Conservation (phyloP, 2,888 invertebrate species). For the Xestoiulus laeticollis region DNA sequence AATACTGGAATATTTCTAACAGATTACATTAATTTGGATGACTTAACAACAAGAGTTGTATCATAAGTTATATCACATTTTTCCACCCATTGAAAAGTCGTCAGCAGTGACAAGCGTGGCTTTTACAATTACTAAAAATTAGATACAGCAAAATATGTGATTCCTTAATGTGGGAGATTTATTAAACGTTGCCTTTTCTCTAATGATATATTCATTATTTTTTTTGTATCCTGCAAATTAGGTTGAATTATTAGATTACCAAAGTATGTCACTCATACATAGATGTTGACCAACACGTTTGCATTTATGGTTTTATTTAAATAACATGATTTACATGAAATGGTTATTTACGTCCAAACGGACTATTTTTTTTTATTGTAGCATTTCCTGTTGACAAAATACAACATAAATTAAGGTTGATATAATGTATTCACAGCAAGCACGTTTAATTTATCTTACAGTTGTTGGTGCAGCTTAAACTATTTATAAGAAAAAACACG, state of each 20-base stretch:
- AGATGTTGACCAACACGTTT: neutral
- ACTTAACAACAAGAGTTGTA: too few species aligned
- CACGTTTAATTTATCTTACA: too few species aligned
- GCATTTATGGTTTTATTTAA: neutral
- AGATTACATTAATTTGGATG: too few species aligned
- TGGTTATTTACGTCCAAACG: neutral
- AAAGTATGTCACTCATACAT: neutral
- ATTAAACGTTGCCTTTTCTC: neutral
- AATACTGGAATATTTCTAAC: too few species aligned
- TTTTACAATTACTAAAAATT: neutral
- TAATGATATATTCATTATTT: neutral
- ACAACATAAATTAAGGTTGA: too few species aligned
- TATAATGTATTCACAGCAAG: too few species aligned
- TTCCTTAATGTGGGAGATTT: neutral
- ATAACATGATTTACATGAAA: neutral
- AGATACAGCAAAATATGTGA: neutral
- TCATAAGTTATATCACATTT: too few species aligned
- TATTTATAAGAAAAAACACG: too few species aligned
- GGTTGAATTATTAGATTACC: slow-evolving; percentile 3
- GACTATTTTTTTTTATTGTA: neutral
- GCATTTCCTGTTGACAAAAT: slow-evolving; percentile 3
- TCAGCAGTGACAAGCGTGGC: too few species aligned
- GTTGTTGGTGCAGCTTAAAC: neutral
- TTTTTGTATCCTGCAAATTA: neutral
- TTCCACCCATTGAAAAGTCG: too few species aligned